These are phyloP conservation scores for Patella vulgata DNA, from an alignment of 1,140 invertebrate genomes.

Conservation along the genomic window DNA sequence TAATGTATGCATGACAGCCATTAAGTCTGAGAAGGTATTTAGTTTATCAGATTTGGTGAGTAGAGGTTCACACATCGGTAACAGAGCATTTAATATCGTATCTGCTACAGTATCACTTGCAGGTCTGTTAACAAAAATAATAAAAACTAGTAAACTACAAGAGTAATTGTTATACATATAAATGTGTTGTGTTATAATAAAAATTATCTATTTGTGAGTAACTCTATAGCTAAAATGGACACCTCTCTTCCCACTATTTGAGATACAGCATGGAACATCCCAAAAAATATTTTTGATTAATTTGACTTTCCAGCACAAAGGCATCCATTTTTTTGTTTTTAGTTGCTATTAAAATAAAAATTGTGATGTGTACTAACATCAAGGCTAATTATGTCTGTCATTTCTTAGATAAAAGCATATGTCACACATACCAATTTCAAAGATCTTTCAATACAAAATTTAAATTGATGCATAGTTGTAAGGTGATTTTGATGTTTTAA, in stretches of 20 bases:
- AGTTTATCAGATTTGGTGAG: constrained; percentile 71
- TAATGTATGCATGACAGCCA: constrained; percentile 82
- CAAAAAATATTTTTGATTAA: no score
- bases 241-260: no score
- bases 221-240: no score
- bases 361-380: no score
- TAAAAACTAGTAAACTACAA: not conserved
- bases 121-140: constrained; percentile 44
- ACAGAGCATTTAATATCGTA: constrained; percentile 79
- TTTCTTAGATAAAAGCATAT: not conserved
- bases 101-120: constrained; percentile 77
- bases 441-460: not conserved
- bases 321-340: no score
- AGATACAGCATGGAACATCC: no score
- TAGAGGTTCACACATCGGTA: constrained; percentile 79
- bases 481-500: not conserved
- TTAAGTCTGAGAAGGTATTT: constrained; percentile 81
- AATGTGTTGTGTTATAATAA: no score
- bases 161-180: no score
- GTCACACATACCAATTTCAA: not conserved
- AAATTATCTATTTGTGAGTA: no score
- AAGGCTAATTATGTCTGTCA: no score
- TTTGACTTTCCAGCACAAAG: no score
- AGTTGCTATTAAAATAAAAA: no score
- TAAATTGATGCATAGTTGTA: not conserved